Conservation (phyloP, 23 tunicate genomes). For the Halocynthia aurantium region DNA sequence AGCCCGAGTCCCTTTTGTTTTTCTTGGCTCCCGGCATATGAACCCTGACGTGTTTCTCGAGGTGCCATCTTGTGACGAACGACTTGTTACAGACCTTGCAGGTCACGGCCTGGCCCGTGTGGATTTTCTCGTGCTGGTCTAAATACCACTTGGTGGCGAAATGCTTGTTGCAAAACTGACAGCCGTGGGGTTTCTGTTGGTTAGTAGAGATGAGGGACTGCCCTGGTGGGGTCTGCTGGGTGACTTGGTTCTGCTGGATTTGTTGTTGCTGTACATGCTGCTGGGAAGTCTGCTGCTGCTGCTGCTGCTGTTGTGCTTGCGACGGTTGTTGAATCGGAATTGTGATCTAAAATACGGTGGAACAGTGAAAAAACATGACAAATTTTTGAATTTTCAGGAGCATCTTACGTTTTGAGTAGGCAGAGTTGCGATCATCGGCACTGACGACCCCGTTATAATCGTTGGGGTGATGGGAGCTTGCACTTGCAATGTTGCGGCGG, state of each 20-base stretch:
- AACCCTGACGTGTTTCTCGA: constrained; percentile 84
- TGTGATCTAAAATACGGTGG: constrained; percentile 8
- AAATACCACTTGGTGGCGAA: constrained; percentile 96
- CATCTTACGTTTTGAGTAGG: constrained; percentile 19
- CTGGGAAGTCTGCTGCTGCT: constrained; percentile 23
- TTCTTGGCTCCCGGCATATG: constrained; percentile 41
- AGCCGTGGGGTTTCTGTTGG: constrained; percentile 53
- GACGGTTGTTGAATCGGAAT: constrained; percentile 28
- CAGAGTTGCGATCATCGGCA: constrained; percentile 14
- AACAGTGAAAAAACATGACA: background rate
- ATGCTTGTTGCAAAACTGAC: constrained; percentile 83
- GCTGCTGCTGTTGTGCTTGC: constrained; percentile 32
- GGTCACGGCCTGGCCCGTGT: constrained; percentile 94
- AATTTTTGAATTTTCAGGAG: too few relatives aligned
- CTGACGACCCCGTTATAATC: constrained; percentile 1
- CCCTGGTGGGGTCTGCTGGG: constrained; percentile 12
- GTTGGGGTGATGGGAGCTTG: constrained; percentile 22
- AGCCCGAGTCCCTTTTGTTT: constrained; percentile 24
- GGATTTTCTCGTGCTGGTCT: constrained; percentile 92
- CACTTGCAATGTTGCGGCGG: constrained; percentile 16
- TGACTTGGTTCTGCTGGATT: constrained; percentile 16
- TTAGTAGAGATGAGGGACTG: background rate
- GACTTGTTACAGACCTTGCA: constrained; percentile 77
- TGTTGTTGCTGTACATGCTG: constrained; percentile 17
- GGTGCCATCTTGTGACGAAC: constrained; percentile 91